Conservation (phyloP, 2,797 vertebrate genomes). For the Microctenopoma steveboyesi region DNA sequence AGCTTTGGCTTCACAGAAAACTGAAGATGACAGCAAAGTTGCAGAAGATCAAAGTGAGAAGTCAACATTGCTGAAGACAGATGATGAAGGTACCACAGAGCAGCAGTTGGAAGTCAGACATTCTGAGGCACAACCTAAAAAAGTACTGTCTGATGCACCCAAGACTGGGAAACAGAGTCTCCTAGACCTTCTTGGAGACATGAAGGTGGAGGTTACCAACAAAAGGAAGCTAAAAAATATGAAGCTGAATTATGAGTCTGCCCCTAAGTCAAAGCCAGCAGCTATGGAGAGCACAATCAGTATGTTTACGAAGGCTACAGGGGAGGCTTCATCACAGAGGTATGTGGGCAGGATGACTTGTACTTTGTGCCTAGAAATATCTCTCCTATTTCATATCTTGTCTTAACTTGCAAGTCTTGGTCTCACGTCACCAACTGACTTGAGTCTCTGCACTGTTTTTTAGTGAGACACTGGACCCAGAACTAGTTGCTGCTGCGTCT, state of each 20-base stretch:
- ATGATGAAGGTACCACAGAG: slow-evolving; percentile 3
- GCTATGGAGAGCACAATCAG: slow-evolving; percentile 65
- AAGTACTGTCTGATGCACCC: slow-evolving; percentile 5
- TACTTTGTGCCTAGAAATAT: background rate
- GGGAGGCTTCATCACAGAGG: slow-evolving; percentile 71
- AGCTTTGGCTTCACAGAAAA: slow-evolving; percentile 12
- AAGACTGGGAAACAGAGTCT: slow-evolving; percentile 82
- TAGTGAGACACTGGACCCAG: slow-evolving; percentile 78
- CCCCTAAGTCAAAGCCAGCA: slow-evolving; percentile 12
- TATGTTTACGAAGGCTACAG: slow-evolving; percentile 74
- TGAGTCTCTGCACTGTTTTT: slow-evolving; percentile 11
- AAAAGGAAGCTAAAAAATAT: slow-evolving; percentile 75
- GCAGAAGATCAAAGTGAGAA: slow-evolving; percentile 26
- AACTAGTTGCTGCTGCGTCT: slow-evolving; percentile 87
- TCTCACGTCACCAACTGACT: background rate
- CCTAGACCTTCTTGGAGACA: slow-evolving; percentile 84
- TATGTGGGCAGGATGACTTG: slow-evolving; percentile 55
- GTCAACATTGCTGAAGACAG: slow-evolving; percentile 13
- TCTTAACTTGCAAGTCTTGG: background rate
- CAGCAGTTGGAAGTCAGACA: slow-evolving; percentile 19
- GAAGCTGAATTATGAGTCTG: slow-evolving; percentile 45
- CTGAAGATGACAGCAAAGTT: slow-evolving; percentile 7
- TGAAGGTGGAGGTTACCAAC: slow-evolving; percentile 90
- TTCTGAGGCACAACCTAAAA: background rate
- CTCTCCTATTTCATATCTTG: background rate